phyloP scores from a whole-genome alignment of 2,113 vertebrate genomes.

The Corythaeola cristata region DNA sequence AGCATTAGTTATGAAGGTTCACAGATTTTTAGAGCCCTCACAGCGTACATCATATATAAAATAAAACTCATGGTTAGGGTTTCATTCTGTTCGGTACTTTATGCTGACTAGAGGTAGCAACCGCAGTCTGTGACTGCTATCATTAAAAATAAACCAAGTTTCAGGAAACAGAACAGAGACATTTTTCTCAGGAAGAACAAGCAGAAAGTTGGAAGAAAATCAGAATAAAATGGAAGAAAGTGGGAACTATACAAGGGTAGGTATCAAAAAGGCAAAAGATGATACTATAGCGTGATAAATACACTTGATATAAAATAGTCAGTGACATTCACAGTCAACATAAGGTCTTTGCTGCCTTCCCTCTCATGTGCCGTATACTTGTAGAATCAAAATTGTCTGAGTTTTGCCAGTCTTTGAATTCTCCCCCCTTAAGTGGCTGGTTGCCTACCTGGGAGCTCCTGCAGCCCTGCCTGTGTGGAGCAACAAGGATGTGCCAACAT shows the following conservation, averaged over 20 bases:
- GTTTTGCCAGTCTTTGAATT: not conserved
- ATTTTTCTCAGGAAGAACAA: not conserved
- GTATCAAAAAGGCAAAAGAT: not conserved
- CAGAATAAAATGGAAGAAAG: not conserved
- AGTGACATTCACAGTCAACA: not conserved
- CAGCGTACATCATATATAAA: fast-evolving
- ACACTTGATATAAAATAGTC: not conserved
- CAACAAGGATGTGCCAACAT: not conserved
- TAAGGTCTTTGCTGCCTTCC: not conserved
- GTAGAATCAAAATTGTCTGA: not conserved
- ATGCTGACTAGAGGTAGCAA: not conserved
- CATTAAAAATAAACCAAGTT: not conserved
- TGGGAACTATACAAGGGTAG: not conserved
- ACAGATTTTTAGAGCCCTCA: not conserved
- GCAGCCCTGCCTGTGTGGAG: not conserved
- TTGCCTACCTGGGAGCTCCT: not conserved
- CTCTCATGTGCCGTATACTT: fast-evolving
- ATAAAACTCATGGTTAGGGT: not conserved
- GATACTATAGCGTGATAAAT: not conserved
- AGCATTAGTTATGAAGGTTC: not conserved
- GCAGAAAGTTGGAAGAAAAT: not conserved
- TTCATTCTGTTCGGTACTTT: not conserved
- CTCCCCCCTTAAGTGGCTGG: not conserved
- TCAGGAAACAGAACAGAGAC: not conserved
- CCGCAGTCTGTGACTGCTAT: not conserved